Percentiles rank a stretch among this genome's conserved stretches.
phyloP scores from a whole-genome alignment of 2,113 vertebrate species.

The Muscicapa adusta region DNA sequence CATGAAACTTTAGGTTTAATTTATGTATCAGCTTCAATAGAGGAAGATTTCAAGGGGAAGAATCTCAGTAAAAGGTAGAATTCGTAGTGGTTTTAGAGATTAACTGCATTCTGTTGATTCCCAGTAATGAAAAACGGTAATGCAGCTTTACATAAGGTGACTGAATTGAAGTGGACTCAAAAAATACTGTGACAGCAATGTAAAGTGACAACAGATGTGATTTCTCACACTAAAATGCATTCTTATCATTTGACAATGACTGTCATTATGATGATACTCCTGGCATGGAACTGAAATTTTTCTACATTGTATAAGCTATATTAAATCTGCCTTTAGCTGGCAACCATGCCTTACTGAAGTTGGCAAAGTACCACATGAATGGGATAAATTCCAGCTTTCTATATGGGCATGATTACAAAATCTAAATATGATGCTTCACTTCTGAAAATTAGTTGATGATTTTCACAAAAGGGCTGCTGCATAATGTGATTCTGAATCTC shows the following conservation, averaged over 20 bases:
- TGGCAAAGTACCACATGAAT: slow-evolving; percentile 2
- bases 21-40: not conserved
- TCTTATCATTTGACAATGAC: slow-evolving; percentile 46
- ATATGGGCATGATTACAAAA: slow-evolving; percentile 10
- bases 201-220: slow-evolving; percentile 53
- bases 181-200: not conserved
- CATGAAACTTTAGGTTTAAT: not conserved
- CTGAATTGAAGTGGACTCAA: not conserved
- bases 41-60: not conserved
- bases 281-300: slow-evolving; percentile 23
- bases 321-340: slow-evolving; percentile 39
- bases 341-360: not conserved
- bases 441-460: slow-evolving; percentile 21
- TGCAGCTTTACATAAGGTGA: not conserved
- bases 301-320: slow-evolving; percentile 16
- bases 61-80: not conserved
- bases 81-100: not conserved
- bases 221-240: slow-evolving; percentile 25
- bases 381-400: slow-evolving; percentile 21
- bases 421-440: slow-evolving; percentile 20
- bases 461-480: not conserved
- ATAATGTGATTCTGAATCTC: not conserved
- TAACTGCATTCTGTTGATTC: not conserved
- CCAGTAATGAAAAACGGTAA: not conserved
- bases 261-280: slow-evolving; percentile 29